phyloP scores from a whole-genome alignment of 2,888 invertebrate species.

The Polyommatus icarus region DNA sequence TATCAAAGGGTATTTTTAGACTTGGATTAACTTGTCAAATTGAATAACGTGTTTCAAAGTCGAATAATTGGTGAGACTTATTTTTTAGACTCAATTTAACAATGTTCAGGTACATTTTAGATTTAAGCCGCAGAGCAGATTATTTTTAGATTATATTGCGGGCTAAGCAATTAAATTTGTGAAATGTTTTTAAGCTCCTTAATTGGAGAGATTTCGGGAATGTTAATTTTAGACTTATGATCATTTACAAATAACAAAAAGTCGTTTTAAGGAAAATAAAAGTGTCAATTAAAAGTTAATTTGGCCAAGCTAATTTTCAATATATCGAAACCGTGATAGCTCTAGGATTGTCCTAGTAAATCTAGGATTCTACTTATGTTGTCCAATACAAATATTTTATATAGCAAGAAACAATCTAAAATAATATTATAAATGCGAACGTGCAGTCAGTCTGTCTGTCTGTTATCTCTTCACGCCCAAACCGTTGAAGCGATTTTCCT shows the following conservation, averaged over 20 bases:
- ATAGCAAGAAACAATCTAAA: too few relatives aligned
- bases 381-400: too few relatives aligned
- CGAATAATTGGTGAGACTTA: neutral
- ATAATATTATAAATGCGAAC: too few relatives aligned
- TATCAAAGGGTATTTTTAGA: neutral
- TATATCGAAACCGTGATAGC: too few relatives aligned
- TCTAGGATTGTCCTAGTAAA: too few relatives aligned
- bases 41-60: neutral
- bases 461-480: too few relatives aligned
- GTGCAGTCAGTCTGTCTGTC: too few relatives aligned
- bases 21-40: neutral
- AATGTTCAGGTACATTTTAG: neutral
- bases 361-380: too few relatives aligned
- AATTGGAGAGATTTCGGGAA: neutral
- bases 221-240: neutral
- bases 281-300: neutral
- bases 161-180: neutral
- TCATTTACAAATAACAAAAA: neutral
- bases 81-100: neutral
- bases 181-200: neutral
- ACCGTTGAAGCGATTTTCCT: too few relatives aligned
- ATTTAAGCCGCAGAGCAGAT: neutral
- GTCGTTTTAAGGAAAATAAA: too few relatives aligned
- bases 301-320: too few relatives aligned
- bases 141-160: neutral